Evolutionary conservation across 2,797 vertebrate genomes (phyloP).

Genomic region (Parauchenoglanis ngamensis): DNA sequence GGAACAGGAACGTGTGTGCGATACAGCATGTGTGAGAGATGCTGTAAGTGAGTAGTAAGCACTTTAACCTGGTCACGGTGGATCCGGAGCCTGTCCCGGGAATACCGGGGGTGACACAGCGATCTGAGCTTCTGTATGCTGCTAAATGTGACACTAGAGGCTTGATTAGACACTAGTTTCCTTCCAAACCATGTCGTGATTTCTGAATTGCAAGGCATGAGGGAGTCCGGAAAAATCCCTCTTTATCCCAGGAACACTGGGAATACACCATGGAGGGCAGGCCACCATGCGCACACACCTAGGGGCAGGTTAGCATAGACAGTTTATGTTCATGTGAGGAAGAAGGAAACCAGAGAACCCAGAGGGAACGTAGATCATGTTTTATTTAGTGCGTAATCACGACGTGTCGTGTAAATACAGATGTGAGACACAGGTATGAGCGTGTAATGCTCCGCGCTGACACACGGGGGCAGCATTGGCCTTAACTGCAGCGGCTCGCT

Average conservation of each 20-base stretch:
- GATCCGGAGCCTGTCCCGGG: background rate
- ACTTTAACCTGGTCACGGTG: background rate
- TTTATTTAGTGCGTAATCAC: background rate
- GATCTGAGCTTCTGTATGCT: background rate
- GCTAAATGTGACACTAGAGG: background rate
- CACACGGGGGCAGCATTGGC: constrained; percentile 92
- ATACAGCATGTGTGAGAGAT: background rate
- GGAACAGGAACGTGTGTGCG: background rate
- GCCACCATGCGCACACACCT: background rate
- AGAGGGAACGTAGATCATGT: background rate
- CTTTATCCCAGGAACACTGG: background rate
- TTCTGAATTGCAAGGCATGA: background rate
- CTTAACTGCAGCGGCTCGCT: constrained; percentile 69
- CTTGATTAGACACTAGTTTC: background rate
- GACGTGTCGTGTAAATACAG: background rate
- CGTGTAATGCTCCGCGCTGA: constrained; percentile 38
- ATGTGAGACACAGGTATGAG: background rate
- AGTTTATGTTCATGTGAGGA: background rate
- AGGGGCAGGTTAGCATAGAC: background rate
- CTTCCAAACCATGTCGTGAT: background rate
- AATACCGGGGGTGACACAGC: background rate
- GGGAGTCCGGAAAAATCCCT: background rate
- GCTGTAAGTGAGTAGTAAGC: background rate
- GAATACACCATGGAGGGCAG: background rate
- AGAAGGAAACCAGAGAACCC: background rate